Evolutionary conservation across 2,797 vertebrate genomes (phyloP).

Genomic region (Alcedo quadribrachys): DNA sequence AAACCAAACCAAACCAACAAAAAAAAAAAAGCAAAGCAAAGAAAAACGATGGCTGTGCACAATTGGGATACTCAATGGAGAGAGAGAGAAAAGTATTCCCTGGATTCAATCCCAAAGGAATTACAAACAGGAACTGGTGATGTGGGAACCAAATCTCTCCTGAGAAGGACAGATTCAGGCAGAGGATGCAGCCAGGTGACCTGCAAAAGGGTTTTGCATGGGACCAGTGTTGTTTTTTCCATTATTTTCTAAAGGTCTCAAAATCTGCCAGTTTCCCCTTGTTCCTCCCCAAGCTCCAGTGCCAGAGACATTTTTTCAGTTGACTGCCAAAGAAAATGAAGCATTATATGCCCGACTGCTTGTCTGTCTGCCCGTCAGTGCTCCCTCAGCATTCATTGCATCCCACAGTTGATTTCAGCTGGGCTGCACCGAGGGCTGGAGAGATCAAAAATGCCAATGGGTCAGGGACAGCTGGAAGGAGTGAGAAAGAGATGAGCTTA

Average conservation of each 20-base stretch:
- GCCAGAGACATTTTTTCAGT: background rate
- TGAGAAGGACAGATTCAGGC: accelerated
- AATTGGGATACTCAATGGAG: background rate
- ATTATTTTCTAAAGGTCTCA: background rate
- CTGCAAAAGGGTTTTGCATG: background rate
- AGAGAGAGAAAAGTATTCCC: background rate
- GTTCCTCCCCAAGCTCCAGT: background rate
- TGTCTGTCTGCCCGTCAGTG: background rate
- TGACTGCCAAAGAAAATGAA: background rate
- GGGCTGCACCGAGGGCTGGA: accelerated
- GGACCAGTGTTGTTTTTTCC: background rate
- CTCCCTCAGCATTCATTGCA: background rate
- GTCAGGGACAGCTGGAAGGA: background rate
- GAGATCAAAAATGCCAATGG: background rate
- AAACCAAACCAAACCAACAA: too few relatives aligned
- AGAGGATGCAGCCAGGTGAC: background rate
- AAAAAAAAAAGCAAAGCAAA: too few relatives aligned
- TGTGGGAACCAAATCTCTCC: background rate
- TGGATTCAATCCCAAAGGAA: background rate
- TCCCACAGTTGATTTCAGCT: background rate
- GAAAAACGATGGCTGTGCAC: accelerated
- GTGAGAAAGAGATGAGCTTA: background rate
- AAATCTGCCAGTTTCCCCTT: background rate
- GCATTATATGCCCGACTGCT: accelerated
- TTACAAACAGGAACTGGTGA: background rate